These are phyloP conservation scores for Heliconius ismenius DNA, from an alignment of 2,888 invertebrate genomes.

Conservation along the genomic window DNA sequence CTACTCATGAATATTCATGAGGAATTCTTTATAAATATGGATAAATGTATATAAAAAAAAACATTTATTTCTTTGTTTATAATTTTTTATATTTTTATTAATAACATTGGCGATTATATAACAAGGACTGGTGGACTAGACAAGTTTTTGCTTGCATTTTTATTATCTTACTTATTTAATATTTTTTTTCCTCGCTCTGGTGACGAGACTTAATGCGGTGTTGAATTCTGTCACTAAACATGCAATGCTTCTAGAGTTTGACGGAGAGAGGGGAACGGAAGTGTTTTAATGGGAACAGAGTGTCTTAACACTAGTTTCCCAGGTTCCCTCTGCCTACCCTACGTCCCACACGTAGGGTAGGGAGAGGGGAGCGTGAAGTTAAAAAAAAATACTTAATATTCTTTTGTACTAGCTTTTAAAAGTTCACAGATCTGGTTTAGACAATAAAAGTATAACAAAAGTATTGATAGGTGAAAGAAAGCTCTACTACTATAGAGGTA, in stretches of 20 bases:
- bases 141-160: not conserved
- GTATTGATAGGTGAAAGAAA: not conserved
- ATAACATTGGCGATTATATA: not conserved
- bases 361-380: too few relatives aligned
- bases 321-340: too few relatives aligned
- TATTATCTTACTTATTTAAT: not conserved
- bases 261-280: too few relatives aligned
- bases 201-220: not conserved
- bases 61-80: constrained; percentile 14
- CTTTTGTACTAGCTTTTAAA: not conserved
- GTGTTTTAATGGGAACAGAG: too few relatives aligned
- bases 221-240: not conserved
- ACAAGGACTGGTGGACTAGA: not conserved
- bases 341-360: too few relatives aligned
- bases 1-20: constrained; percentile 11
- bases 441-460: not conserved
- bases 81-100: not conserved
- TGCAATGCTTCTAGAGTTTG: too few relatives aligned
- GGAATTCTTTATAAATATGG: constrained; percentile 2
- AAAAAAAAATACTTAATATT: not conserved
- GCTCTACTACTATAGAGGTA: not conserved
- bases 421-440: constrained; percentile 1
- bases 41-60: constrained; percentile 9
- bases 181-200: too few relatives aligned
- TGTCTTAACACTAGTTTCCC: too few relatives aligned